Conservation (phyloP, 2,113 vertebrate species). For the Corythoichthys haematopterus region DNA sequence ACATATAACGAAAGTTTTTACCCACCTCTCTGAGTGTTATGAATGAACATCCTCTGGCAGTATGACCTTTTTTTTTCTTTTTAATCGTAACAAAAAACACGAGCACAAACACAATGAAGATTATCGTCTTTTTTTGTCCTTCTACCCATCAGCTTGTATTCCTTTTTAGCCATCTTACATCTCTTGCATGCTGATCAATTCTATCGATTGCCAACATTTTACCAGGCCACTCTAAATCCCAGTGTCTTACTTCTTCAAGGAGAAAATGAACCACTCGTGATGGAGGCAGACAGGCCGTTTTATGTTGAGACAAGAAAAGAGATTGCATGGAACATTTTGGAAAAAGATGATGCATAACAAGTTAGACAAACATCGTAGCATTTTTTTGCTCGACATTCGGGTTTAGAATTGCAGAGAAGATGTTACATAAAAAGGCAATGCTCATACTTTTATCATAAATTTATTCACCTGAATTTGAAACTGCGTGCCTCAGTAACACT, state of each 20-base stretch:
- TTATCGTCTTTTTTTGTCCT: neutral
- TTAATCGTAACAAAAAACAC: neutral
- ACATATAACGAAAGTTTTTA: too few relatives aligned
- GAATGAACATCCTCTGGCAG: neutral
- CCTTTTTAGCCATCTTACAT: constrained; percentile 26
- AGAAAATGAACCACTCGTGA: constrained; percentile 44
- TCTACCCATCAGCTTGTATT: constrained; percentile 10
- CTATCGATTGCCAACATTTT: constrained; percentile 63
- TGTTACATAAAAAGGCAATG: too few relatives aligned
- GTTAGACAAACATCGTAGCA: neutral
- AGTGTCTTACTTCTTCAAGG: constrained; percentile 37
- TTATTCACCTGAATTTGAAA: too few relatives aligned
- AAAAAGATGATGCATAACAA: neutral
- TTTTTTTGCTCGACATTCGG: neutral
- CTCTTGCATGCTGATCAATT: constrained; percentile 53
- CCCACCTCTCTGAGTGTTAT: neutral
- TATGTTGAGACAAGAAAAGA: constrained; percentile 29
- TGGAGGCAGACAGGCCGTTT: constrained; percentile 43
- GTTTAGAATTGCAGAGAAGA: neutral
- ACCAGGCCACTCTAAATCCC: constrained; percentile 45
- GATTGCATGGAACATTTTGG: neutral
- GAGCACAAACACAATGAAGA: neutral
- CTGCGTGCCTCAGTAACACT: too few relatives aligned
- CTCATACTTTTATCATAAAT: too few relatives aligned
- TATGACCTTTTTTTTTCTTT: neutral